phyloP scores from a whole-genome alignment of 2,113 vertebrate species.

The Oreotragus oreotragus region DNA sequence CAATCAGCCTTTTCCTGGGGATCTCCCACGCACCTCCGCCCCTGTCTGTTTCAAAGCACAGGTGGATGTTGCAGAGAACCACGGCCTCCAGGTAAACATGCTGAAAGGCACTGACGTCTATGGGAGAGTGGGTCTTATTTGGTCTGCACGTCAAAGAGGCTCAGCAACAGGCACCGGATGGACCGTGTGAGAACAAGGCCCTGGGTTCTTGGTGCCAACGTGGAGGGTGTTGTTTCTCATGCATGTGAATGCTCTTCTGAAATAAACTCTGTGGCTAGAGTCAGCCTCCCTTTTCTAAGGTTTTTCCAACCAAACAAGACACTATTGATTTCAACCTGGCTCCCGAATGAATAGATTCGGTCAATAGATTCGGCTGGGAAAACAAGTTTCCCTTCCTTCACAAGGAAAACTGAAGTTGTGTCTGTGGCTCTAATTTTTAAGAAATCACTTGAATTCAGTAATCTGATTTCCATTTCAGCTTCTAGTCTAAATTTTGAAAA shows the following conservation, averaged over 20 bases:
- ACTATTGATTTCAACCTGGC: constrained; percentile 22
- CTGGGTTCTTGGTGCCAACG: background rate
- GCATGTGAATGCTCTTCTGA: background rate
- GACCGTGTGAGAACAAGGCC: background rate
- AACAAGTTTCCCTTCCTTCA: constrained; percentile 2
- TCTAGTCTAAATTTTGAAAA: constrained; percentile 19
- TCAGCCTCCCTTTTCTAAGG: background rate
- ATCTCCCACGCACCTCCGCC: background rate
- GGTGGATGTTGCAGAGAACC: background rate
- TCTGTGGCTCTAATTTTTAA: background rate
- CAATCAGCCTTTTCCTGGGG: constrained; percentile 13
- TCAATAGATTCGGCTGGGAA: background rate
- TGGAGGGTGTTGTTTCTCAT: background rate
- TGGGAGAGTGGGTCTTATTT: background rate
- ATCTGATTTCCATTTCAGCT: constrained; percentile 26
- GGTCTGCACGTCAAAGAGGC: constrained; percentile 40
- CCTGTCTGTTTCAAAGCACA: constrained; percentile 24
- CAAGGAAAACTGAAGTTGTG: background rate
- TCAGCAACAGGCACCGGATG: background rate
- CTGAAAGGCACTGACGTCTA: background rate
- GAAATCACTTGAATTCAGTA: constrained; percentile 18
- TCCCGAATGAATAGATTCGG: background rate
- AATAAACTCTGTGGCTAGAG: background rate
- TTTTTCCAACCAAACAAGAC: constrained; percentile 36
- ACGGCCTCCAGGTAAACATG: background rate